Conservation (phyloP, 2,888 invertebrate species). For the Cataglyphis altisquamis region DNA sequence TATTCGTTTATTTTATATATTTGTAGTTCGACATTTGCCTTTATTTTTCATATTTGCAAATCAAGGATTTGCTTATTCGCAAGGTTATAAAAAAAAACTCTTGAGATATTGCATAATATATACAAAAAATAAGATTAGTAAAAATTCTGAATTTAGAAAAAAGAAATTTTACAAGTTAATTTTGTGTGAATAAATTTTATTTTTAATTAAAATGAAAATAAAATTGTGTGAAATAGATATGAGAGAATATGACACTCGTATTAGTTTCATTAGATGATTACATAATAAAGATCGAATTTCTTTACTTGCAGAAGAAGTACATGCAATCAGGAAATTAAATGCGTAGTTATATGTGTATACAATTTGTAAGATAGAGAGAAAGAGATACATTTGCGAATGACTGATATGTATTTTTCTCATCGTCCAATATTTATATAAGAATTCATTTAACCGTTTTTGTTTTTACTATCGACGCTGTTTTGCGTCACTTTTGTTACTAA, state of each 20-base stretch:
- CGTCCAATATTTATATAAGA: conserved; percentile 33
- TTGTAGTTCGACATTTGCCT: background rate
- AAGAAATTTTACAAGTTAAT: background rate
- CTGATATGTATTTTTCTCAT: conserved; percentile 3
- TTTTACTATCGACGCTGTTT: conserved; percentile 9
- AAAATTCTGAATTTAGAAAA: background rate
- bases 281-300: background rate
- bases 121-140: background rate
- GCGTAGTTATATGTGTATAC: background rate
- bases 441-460: conserved; percentile 13
- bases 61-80: background rate
- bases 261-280: conserved; percentile 4
- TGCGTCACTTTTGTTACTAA: background rate
- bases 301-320: conserved; percentile 3
- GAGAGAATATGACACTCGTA: background rate
- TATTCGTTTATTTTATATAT: conserved; percentile 10
- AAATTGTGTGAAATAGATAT: background rate
- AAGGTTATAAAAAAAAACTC: background rate
- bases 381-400: background rate
- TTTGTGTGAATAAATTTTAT: background rate
- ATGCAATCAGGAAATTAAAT: background rate
- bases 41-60: background rate
- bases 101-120: background rate
- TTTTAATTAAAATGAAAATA: conserved; percentile 1
- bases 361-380: background rate